Percentiles rank a stretch among this genome's conserved stretches.
Conservation (phyloP, 1,140 invertebrate species). For the Lordiphosa mommai region DNA sequence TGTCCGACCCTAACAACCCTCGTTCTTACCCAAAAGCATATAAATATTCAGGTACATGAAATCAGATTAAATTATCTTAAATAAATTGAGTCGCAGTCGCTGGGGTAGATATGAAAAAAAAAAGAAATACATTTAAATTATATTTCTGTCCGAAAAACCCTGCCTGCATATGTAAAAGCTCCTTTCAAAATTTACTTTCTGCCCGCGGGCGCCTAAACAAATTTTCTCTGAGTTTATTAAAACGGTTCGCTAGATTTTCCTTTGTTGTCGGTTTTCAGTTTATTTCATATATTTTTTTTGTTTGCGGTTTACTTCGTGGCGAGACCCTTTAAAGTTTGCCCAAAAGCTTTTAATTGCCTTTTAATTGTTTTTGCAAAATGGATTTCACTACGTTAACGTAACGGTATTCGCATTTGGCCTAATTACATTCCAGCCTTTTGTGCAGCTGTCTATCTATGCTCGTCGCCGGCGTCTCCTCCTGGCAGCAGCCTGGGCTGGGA, state of each 20-base stretch:
- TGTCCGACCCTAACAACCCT: constrained; percentile 3
- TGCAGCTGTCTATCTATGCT: neutral
- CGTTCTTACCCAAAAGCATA: constrained; percentile 17
- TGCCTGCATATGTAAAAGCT: neutral
- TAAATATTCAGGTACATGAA: constrained; percentile 74
- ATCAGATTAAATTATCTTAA: constrained; percentile 75
- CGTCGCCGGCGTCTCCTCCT: neutral
- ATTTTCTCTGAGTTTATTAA: constrained; percentile 36
- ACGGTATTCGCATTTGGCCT: constrained; percentile 53
- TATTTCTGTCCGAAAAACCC: neutral
- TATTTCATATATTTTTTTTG: constrained; percentile 15
- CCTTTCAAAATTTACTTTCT: constrained; percentile 42
- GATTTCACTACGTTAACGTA: constrained; percentile 29
- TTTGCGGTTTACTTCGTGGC: constrained; percentile 28
- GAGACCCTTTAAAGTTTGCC: constrained; percentile 48
- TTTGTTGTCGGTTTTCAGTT: constrained; percentile 1
- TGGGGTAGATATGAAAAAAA: constrained; percentile 23
- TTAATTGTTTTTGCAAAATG: constrained; percentile 74
- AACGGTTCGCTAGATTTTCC: constrained; percentile 34
- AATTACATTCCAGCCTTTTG: constrained; percentile 55
- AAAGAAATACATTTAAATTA: constrained; percentile 28
- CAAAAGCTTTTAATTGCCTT: constrained; percentile 70
- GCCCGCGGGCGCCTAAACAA: constrained; percentile 40
- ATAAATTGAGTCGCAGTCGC: constrained; percentile 61
- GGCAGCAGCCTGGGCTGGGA: neutral